Evolutionary conservation across 2,113 vertebrate genomes (phyloP).

Genomic region (Motacilla tschutschensis): DNA sequence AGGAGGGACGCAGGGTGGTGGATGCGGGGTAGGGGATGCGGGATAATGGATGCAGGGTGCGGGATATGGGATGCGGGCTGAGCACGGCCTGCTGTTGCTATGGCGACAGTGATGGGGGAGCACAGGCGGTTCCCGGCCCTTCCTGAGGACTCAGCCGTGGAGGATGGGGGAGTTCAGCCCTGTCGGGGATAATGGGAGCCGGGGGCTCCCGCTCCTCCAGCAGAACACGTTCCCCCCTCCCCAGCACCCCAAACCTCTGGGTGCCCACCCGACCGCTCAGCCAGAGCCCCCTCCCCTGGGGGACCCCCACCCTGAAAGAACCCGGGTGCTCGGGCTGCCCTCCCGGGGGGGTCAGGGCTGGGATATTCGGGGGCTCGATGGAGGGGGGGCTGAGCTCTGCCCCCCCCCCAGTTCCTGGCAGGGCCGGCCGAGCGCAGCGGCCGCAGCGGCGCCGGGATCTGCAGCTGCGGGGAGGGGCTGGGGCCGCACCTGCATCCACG

Average conservation of each 20-base stretch:
- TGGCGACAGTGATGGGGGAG: constrained; percentile 65
- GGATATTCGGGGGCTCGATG: neutral
- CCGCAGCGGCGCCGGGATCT: neutral
- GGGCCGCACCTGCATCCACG: neutral
- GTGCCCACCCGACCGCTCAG: neutral
- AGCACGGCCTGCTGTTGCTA: constrained; percentile 62
- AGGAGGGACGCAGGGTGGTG: too few relatives aligned
- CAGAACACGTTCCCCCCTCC: rapidly evolving
- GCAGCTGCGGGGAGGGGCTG: constrained; percentile 16
- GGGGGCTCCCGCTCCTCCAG: neutral
- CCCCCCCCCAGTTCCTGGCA: rapidly evolving
- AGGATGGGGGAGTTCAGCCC: neutral
- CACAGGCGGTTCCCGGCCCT: neutral
- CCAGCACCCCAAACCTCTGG: neutral
- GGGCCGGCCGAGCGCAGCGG: neutral
- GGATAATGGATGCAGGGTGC: neutral
- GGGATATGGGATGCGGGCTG: neutral
- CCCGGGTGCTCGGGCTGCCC: rapidly evolving
- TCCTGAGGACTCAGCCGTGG: neutral
- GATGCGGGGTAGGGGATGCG: neutral
- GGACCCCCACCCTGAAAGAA: neutral
- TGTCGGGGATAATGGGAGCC: rapidly evolving
- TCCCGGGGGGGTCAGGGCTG: neutral
- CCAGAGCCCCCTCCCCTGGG: neutral
- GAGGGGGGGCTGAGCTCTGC: neutral